A percentile compares a stretch with the other conserved stretches of the same genome.
These are phyloP conservation scores for Burhinus bistriatus DNA, from an alignment of 2,113 vertebrate genomes.

Conservation along the genomic window DNA sequence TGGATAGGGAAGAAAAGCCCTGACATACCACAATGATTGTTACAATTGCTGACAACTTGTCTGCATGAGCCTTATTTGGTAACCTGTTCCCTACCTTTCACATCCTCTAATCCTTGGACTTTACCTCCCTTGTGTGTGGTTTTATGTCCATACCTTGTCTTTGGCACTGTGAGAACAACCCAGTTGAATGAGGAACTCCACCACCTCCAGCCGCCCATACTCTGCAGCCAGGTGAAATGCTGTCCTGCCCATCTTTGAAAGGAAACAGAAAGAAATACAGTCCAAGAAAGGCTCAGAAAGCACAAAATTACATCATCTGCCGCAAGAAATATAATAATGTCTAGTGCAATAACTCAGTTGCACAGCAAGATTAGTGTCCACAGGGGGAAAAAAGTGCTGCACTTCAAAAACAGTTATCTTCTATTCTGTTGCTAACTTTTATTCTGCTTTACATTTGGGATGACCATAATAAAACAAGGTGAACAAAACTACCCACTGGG, in stretches of 20 bases:
- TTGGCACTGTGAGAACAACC: constrained; percentile 79
- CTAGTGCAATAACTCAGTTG: neutral
- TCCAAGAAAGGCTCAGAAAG: neutral
- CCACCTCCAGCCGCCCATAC: constrained; percentile 77
- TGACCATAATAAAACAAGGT: neutral
- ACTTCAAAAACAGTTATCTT: neutral
- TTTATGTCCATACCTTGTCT: constrained; percentile 80
- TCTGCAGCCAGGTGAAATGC: constrained; percentile 85
- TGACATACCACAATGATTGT: neutral
- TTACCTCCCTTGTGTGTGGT: neutral
- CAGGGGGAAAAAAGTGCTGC: neutral
- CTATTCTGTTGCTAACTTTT: neutral
- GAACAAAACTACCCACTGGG: neutral
- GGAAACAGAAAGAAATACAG: neutral
- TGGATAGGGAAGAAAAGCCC: neutral
- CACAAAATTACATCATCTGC: neutral
- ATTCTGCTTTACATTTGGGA: neutral
- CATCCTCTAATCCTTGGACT: neutral
- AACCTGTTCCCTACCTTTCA: neutral
- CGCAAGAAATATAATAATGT: neutral
- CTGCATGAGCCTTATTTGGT: neutral
- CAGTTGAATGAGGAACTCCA: constrained; percentile 82
- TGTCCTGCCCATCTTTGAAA: constrained; percentile 76
- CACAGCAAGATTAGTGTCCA: neutral
- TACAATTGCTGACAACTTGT: neutral